Conservation (phyloP, 2,888 invertebrate species). For the Neuroscelio doddi region DNA sequence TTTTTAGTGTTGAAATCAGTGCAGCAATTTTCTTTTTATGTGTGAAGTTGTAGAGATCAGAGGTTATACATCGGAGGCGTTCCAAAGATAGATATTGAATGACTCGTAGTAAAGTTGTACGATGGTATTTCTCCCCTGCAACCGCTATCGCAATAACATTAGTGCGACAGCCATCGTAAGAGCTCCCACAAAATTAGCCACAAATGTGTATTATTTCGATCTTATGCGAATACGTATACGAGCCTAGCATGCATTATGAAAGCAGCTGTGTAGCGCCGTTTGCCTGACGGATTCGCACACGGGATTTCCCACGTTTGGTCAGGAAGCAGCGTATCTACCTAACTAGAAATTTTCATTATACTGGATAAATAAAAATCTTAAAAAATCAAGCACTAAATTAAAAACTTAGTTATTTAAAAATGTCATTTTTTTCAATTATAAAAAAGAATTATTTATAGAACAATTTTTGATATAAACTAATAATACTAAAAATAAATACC, state of each 20-base stretch:
- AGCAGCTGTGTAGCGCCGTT: conserved; percentile 55
- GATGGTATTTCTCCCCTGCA: conserved; percentile 13
- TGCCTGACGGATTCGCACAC: conserved; percentile 60
- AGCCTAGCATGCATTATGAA: conserved; percentile 62
- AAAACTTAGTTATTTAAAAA: no score
- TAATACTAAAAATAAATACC: no score
- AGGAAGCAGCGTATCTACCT: conserved; percentile 45
- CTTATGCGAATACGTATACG: conserved; percentile 41
- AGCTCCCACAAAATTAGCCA: conserved; percentile 61
- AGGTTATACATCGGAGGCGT: conserved; percentile 7
- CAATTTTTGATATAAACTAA: no score
- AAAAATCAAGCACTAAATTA: no score
- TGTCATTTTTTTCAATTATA: no score
- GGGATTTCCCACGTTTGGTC: conserved; percentile 66
- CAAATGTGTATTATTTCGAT: conserved; percentile 66
- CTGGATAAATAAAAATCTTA: not conserved
- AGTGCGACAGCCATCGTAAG: conserved; percentile 35
- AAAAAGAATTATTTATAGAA: no score
- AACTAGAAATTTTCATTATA: conserved; percentile 36
- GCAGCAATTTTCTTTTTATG: not conserved
- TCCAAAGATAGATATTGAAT: conserved; percentile 21
- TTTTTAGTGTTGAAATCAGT: no score
- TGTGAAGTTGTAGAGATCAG: conserved; percentile 4
- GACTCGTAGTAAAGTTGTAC: conserved; percentile 24
- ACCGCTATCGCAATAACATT: conserved; percentile 13